phyloP scores from a whole-genome alignment of 2,888 invertebrate genomes.

The Tuta absoluta region DNA sequence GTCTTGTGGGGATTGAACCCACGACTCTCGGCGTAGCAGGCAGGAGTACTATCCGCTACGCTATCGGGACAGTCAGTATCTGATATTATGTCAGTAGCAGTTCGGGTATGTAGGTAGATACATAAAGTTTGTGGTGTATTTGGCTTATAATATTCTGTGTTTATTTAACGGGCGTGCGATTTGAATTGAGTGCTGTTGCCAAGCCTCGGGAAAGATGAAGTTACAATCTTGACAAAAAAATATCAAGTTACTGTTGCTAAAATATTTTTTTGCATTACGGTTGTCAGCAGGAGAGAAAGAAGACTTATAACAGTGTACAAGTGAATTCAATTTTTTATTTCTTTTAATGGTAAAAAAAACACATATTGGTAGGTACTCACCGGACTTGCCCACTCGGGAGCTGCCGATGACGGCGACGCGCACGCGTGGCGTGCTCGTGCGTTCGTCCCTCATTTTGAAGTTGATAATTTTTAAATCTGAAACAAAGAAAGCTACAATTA shows the following conservation, averaged over 20 bases:
- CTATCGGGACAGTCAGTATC: no score
- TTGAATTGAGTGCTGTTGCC: not conserved
- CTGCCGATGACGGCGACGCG: conserved; percentile 89
- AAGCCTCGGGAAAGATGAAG: not conserved
- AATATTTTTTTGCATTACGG: no score
- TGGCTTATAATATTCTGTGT: not conserved
- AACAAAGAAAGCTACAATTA: conserved; percentile 48
- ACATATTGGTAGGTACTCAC: conserved; percentile 65
- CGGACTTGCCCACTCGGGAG: conserved; percentile 90
- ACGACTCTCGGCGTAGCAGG: no score
- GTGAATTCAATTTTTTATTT: no score
- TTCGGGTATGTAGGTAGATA: not conserved
- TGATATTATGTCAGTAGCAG: no score
- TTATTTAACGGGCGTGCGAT: not conserved
- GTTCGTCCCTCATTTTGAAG: conserved; percentile 81
- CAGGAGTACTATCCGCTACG: no score
- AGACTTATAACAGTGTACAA: no score
- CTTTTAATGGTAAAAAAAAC: no score
- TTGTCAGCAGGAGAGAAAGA: no score
- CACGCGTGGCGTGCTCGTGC: conserved; percentile 83
- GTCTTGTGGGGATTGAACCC: no score
- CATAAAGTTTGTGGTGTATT: not conserved
- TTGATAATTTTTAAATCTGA: conserved; percentile 44
- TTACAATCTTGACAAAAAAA: no score
- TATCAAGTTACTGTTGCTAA: no score